A percentile compares a stretch with the other conserved stretches of the same genome.
phyloP scores from a whole-genome alignment of 1,140 invertebrate species.

The Diorhabda carinulata region DNA sequence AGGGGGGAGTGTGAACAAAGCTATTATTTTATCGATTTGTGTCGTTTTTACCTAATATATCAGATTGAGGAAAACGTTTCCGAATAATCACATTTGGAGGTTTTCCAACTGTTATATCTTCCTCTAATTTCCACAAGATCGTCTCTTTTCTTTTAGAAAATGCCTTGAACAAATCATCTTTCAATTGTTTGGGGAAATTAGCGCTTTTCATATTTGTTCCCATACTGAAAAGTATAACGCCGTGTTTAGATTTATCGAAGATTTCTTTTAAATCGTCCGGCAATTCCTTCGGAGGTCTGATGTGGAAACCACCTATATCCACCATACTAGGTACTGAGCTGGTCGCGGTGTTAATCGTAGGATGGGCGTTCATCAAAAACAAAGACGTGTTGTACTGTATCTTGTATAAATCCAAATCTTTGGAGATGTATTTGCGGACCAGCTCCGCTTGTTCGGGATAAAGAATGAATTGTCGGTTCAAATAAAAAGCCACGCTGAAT shows the following conservation, averaged over 20 bases:
- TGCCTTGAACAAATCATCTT: background rate
- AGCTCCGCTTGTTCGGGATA: constrained; percentile 34
- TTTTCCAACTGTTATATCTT: constrained; percentile 43
- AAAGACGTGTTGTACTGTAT: constrained; percentile 52
- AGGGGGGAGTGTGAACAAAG: too few species aligned
- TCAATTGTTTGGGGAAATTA: background rate
- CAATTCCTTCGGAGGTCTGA: constrained; percentile 40
- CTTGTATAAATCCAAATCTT: constrained; percentile 50
- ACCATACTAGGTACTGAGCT: constrained; percentile 49
- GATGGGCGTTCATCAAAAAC: constrained; percentile 43
- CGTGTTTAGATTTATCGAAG: constrained; percentile 52
- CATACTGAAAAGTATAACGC: constrained; percentile 60
- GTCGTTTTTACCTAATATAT: constrained; percentile 27
- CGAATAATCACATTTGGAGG: constrained; percentile 25
- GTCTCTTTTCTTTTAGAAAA: constrained; percentile 47
- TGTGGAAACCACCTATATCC: constrained; percentile 49
- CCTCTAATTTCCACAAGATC: constrained; percentile 54
- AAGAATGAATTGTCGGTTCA: constrained; percentile 36
- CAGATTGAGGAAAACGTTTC: constrained; percentile 29
- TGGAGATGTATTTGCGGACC: constrained; percentile 42
- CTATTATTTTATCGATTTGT: too few species aligned
- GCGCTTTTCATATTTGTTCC: constrained; percentile 50
- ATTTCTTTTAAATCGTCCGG: constrained; percentile 52
- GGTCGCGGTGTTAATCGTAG: constrained; percentile 33
- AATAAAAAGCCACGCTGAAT: constrained; percentile 35